Percentiles rank a stretch among this genome's conserved stretches.
These are phyloP conservation scores for Coelinius sp. DNA, from an alignment of 2,888 invertebrate genomes.

Conservation along the genomic window DNA sequence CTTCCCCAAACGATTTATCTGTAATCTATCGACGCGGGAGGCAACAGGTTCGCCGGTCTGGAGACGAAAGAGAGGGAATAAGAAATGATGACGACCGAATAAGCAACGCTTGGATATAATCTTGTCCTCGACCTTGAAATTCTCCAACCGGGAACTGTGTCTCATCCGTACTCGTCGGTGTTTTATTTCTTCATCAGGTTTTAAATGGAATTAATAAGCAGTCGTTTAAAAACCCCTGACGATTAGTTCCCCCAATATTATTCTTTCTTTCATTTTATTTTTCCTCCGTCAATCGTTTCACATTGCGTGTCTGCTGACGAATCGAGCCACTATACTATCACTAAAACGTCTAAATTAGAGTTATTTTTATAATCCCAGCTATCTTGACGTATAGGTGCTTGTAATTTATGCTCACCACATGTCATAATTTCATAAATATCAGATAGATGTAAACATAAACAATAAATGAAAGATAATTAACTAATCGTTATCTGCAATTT, in stretches of 20 bases:
- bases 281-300: not conserved
- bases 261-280: not conserved
- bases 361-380: not conserved
- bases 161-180: constrained; percentile 5
- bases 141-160: constrained; percentile 31
- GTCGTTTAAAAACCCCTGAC: constrained; percentile 1
- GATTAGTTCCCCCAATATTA: not conserved
- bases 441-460: not conserved
- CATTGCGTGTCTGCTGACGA: constrained; percentile 8
- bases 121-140: constrained; percentile 31
- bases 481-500: no score
- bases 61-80: not conserved
- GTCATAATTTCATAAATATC: constrained; percentile 9
- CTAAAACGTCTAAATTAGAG: not conserved
- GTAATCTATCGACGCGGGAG: constrained; percentile 57
- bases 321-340: not conserved
- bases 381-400: not conserved
- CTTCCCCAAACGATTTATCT: constrained; percentile 42
- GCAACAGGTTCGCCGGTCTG: constrained; percentile 42
- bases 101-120: constrained; percentile 12
- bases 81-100: constrained; percentile 19
- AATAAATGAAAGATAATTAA: not conserved
- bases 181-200: constrained; percentile 20
- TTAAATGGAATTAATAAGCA: constrained; percentile 20
- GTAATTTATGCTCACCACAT: not conserved